Conservation (phyloP, 2,888 invertebrate genomes). For the Muscina levida region DNA sequence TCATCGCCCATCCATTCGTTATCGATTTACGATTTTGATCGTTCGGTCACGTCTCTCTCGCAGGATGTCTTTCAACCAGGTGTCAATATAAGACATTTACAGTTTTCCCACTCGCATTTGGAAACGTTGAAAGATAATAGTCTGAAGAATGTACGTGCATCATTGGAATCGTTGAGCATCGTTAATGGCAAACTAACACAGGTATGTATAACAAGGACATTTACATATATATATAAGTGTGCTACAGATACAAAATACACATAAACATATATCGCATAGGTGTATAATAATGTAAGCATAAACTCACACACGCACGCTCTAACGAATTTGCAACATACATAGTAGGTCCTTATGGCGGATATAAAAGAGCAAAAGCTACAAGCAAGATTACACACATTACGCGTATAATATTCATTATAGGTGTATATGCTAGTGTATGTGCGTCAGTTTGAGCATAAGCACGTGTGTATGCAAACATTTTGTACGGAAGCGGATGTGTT, state of each 20-base stretch:
- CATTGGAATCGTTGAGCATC: slow-evolving; percentile 89
- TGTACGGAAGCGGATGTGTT: slow-evolving; percentile 57
- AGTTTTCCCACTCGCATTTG: slow-evolving; percentile 88
- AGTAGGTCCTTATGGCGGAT: too few species aligned
- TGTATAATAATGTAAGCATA: background rate
- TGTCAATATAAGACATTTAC: slow-evolving; percentile 86
- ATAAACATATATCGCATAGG: background rate
- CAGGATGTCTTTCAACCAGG: slow-evolving; percentile 87
- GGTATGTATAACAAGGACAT: slow-evolving; percentile 72
- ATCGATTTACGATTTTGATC: slow-evolving; percentile 93
- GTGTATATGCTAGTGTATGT: slow-evolving; percentile 1
- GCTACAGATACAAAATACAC: too few species aligned
- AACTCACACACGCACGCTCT: background rate
- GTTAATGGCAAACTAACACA: slow-evolving; percentile 85
- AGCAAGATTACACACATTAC: slow-evolving; percentile 20
- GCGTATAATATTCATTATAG: slow-evolving; percentile 23
- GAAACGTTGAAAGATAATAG: slow-evolving; percentile 88
- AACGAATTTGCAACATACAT: background rate
- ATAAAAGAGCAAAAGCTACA: background rate
- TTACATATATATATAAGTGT: background rate
- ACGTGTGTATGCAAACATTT: slow-evolving; percentile 51
- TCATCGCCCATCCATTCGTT: slow-evolving; percentile 88
- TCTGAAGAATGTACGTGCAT: slow-evolving; percentile 85
- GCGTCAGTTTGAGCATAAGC: slow-evolving; percentile 2
- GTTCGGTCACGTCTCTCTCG: slow-evolving; percentile 87